These are phyloP conservation scores for Campoletis raptor DNA, from an alignment of 2,888 invertebrate genomes.

Conservation along the genomic window DNA sequence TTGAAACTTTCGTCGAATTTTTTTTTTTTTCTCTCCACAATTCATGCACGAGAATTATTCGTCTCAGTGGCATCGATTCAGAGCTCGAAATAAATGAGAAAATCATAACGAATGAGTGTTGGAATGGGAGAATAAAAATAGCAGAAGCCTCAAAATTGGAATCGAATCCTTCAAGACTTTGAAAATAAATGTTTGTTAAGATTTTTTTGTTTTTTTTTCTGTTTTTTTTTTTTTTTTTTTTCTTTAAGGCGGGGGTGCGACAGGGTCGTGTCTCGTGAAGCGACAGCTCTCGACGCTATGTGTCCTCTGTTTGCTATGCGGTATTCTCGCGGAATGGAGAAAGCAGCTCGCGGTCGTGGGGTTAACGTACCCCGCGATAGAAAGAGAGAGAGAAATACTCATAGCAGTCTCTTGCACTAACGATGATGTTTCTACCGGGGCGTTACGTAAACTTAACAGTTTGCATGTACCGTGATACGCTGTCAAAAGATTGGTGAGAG, in stretches of 20 bases:
- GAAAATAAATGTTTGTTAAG: neutral
- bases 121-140: neutral
- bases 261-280: slow-evolving; percentile 30
- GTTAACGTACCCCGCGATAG: slow-evolving; percentile 79
- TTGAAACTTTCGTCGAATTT: neutral
- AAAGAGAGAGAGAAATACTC: slow-evolving; percentile 48
- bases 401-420: slow-evolving; percentile 72
- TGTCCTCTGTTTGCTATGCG: slow-evolving; percentile 24
- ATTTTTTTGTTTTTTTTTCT: neutral
- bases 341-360: slow-evolving; percentile 78
- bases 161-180: neutral
- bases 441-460: slow-evolving; percentile 59
- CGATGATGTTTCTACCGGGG: slow-evolving; percentile 77
- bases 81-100: neutral
- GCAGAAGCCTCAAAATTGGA: neutral
- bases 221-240: neutral
- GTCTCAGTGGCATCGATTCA: neutral
- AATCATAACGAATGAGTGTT: neutral
- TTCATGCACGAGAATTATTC: neutral
- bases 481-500: slow-evolving; percentile 53
- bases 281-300: slow-evolving; percentile 18
- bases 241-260: slow-evolving; percentile 61
- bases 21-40: neutral
- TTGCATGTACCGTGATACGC: slow-evolving; percentile 31
- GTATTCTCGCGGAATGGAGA: slow-evolving; percentile 73